These are phyloP conservation scores for Lemur catta DNA, from an alignment of 2,797 vertebrate genomes.

Conservation along the genomic window DNA sequence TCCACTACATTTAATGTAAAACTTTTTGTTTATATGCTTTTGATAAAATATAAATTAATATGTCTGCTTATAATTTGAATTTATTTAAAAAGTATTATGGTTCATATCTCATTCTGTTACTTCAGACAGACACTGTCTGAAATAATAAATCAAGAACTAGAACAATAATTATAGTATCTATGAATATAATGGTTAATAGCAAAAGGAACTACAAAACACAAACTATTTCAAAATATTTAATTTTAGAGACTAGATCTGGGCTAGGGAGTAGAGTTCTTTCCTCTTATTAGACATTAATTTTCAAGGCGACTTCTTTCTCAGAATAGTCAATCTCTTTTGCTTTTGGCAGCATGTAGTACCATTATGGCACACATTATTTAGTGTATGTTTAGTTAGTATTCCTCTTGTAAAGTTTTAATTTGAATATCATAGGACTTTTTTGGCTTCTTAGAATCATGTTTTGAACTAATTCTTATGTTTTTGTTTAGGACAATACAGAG, in stretches of 20 bases:
- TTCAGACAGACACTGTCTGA: background rate
- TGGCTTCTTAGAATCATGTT: background rate
- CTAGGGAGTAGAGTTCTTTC: background rate
- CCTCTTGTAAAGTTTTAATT: background rate
- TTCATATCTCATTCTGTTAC: background rate
- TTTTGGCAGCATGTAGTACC: background rate
- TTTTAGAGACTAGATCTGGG: background rate
- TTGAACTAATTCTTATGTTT: background rate
- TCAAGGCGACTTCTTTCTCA: background rate
- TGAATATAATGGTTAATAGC: background rate
- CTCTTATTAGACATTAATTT: background rate
- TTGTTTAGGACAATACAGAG: background rate
- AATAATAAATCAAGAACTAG: background rate
- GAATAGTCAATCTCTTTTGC: background rate
- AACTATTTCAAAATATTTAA: slow-evolving; percentile 29
- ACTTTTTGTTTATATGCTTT: background rate
- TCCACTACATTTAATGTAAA: background rate
- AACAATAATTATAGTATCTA: background rate
- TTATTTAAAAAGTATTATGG: background rate
- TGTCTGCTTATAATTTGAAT: background rate
- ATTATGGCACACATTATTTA: background rate
- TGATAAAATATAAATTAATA: background rate
- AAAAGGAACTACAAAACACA: slow-evolving; percentile 2
- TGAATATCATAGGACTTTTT: background rate
- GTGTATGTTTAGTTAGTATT: background rate